These are phyloP conservation scores for Coleophora flavipennella DNA, from an alignment of 2,888 invertebrate species.

Conservation along the genomic window DNA sequence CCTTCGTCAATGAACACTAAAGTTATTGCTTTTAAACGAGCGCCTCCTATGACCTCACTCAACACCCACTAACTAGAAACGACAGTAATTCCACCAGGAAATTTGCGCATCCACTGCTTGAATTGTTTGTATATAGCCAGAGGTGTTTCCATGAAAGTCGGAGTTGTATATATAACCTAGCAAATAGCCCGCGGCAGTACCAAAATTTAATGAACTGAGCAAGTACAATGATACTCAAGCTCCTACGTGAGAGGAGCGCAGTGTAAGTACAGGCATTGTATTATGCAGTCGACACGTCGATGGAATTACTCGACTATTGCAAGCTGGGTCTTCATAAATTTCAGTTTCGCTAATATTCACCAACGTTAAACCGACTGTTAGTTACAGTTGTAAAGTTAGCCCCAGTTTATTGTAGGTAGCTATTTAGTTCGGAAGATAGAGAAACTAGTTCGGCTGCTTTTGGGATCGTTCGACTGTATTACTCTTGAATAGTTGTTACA, in stretches of 20 bases:
- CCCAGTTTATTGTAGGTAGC: constrained; percentile 13
- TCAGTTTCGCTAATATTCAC: constrained; percentile 36
- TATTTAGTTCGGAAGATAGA: constrained; percentile 1
- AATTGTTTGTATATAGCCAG: neutral
- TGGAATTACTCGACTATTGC: constrained; percentile 18
- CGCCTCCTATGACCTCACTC: constrained; percentile 33
- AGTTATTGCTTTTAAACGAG: constrained; percentile 54
- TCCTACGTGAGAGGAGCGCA: constrained; percentile 32
- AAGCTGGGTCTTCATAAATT: constrained; percentile 39
- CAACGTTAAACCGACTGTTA: constrained; percentile 31
- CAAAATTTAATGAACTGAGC: constrained; percentile 25
- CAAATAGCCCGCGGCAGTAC: constrained; percentile 7
- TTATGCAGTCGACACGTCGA: constrained; percentile 48
- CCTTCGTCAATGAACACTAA: constrained; percentile 60
- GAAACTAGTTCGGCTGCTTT: neutral
- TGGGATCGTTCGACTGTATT: neutral
- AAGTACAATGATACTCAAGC: constrained; percentile 25
- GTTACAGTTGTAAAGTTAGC: constrained; percentile 15
- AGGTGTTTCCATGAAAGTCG: neutral
- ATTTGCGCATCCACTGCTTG: neutral
- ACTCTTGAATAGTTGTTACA: neutral
- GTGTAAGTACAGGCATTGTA: constrained; percentile 55
- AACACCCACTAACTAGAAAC: constrained; percentile 1
- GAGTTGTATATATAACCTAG: constrained; percentile 16
- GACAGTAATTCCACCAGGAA: neutral